Conservation (phyloP, 2,113 vertebrate species). For the Heliornis fulica region DNA sequence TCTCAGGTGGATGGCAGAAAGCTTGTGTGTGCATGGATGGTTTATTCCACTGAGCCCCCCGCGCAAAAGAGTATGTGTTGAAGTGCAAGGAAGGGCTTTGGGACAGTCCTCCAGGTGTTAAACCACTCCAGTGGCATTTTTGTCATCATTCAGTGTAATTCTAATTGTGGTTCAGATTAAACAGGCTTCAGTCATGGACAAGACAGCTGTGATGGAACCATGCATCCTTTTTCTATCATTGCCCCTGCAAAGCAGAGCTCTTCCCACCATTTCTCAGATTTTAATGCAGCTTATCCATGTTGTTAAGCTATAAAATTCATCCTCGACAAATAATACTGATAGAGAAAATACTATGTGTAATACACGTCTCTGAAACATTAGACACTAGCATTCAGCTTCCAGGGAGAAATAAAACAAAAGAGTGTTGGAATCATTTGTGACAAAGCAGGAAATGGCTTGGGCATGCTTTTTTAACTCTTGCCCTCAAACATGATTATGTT, state of each 20-base stretch:
- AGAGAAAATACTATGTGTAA: conserved; percentile 32
- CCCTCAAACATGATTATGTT: conserved; percentile 24
- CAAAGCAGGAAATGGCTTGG: conserved; percentile 53
- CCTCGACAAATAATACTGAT: conserved; percentile 21
- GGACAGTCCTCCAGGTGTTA: background rate
- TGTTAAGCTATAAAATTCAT: conserved; percentile 20
- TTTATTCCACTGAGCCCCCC: background rate
- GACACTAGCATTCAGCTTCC: background rate
- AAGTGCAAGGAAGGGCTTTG: background rate
- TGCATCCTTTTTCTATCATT: background rate
- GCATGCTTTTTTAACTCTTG: conserved; percentile 10
- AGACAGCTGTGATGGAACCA: background rate
- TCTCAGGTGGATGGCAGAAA: background rate
- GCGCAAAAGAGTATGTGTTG: background rate
- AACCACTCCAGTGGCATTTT: background rate
- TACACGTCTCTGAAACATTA: background rate
- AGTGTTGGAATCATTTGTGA: background rate
- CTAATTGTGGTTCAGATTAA: background rate
- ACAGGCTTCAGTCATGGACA: background rate
- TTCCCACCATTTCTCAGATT: background rate
- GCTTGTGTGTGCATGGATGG: background rate
- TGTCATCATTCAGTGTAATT: background rate
- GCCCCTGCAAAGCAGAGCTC: background rate
- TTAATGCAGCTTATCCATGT: conserved; percentile 2
- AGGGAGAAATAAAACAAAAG: conserved; percentile 19